These are phyloP conservation scores for Kuschelorhynchus macadamiae DNA, from an alignment of 2,888 invertebrate genomes.

Conservation along the genomic window DNA sequence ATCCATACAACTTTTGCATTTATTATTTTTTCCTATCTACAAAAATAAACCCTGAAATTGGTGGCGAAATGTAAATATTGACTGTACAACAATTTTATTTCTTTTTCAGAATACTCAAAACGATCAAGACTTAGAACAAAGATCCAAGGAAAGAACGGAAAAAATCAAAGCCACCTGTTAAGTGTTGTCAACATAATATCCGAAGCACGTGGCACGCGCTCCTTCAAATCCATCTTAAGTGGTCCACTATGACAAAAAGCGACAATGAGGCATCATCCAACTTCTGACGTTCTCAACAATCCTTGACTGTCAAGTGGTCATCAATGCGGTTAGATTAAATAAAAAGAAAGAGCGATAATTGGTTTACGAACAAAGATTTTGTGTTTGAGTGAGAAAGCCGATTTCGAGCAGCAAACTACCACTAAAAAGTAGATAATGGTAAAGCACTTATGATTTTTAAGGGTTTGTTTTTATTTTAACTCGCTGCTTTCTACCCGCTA, in stretches of 20 bases:
- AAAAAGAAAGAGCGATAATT: conserved; percentile 23
- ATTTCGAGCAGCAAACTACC: not conserved
- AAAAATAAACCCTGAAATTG: no score
- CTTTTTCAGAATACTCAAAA: no score
- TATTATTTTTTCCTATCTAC: no score
- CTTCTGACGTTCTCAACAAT: conserved; percentile 39
- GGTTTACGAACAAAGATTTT: conserved; percentile 6
- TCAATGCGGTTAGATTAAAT: conserved; percentile 29
- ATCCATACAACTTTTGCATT: no score
- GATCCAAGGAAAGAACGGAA: no score
- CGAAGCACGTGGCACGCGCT: conserved; percentile 31
- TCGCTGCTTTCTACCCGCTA: conserved; percentile 22
- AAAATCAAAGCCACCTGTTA: conserved; percentile 39
- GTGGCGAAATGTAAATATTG: no score
- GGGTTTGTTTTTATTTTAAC: conserved; percentile 42
- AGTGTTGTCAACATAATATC: conserved; percentile 24
- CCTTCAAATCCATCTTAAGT: not conserved
- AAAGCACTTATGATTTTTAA: conserved; percentile 18
- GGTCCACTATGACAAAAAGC: conserved; percentile 33
- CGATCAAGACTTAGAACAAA: no score
- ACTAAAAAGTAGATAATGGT: conserved; percentile 31
- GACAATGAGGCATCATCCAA: conserved; percentile 33
- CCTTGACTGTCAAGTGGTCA: conserved; percentile 36
- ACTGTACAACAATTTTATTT: no score
- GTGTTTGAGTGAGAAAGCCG: conserved; percentile 7